A percentile compares a stretch with the other conserved stretches of the same genome.
phyloP scores from a whole-genome alignment of 2,888 invertebrate species.

The Himalopsyche tibetana region DNA sequence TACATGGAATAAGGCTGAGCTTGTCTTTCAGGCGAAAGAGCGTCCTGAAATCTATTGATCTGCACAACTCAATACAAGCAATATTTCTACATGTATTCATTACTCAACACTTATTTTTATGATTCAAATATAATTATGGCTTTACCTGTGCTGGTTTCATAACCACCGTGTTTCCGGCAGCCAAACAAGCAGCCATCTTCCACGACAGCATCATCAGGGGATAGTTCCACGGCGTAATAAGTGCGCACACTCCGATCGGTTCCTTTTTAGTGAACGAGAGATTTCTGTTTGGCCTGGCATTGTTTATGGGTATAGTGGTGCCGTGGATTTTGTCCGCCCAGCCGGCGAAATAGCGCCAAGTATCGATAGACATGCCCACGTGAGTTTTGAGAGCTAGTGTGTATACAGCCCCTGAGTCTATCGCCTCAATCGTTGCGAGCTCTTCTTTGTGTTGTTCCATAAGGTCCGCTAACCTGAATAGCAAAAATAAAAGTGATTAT shows the following conservation, averaged over 20 bases:
- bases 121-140: background rate
- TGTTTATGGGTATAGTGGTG: slow-evolving; percentile 92
- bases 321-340: slow-evolving; percentile 98
- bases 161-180: slow-evolving; percentile 97
- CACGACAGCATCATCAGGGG: slow-evolving; percentile 99
- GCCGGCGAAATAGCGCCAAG: slow-evolving; percentile 97
- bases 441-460: slow-evolving; percentile 98
- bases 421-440: slow-evolving; percentile 93
- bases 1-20: too few relatives aligned
- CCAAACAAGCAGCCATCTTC: slow-evolving; percentile 98
- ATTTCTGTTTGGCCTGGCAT: slow-evolving; percentile 94
- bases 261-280: slow-evolving; percentile 92
- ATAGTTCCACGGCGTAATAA: slow-evolving; percentile 98
- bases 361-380: slow-evolving; percentile 98
- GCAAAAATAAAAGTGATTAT: slow-evolving; percentile 18
- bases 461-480: slow-evolving; percentile 88
- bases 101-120: background rate
- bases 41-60: too few relatives aligned
- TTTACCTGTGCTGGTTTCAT: slow-evolving; percentile 94
- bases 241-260: slow-evolving; percentile 94
- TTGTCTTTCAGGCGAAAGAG: too few relatives aligned
- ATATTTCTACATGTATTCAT: too few relatives aligned
- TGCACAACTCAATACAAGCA: too few relatives aligned
- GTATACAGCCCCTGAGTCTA: slow-evolving; percentile 98
- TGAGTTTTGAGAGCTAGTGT: slow-evolving; percentile 97